Evolutionary conservation across 2,113 vertebrate species (phyloP).

Genomic region (Pithys albifrons): DNA sequence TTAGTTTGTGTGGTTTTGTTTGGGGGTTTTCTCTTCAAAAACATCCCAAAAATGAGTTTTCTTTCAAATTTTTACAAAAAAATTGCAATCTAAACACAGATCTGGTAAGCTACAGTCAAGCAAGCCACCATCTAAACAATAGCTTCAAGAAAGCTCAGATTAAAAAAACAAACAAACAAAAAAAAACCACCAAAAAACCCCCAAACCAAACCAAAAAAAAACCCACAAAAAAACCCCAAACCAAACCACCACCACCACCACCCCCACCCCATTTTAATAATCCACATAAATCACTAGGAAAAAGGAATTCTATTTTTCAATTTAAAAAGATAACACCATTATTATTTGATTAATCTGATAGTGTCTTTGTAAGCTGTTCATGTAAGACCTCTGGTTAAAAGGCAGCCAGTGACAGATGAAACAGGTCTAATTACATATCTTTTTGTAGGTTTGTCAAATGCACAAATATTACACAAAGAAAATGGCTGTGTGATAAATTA

Average conservation of each 20-base stretch:
- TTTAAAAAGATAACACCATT: background rate
- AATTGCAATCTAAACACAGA: background rate
- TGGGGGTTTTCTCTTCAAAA: background rate
- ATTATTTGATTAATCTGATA: background rate
- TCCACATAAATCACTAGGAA: background rate
- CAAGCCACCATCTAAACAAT: background rate
- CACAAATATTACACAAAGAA: slow-evolving; percentile 43
- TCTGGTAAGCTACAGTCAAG: background rate
- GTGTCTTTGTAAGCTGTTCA: slow-evolving; percentile 32
- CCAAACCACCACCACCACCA: no score
- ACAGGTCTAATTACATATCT: slow-evolving; percentile 64
- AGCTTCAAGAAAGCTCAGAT: background rate
- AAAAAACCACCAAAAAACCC: no score
- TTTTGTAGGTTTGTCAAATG: slow-evolving; percentile 58
- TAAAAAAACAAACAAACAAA: background rate
- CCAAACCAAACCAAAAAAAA: no score
- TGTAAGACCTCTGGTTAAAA: slow-evolving; percentile 41
- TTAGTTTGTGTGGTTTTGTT: background rate
- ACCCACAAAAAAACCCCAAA: no score
- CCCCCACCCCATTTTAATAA: background rate
- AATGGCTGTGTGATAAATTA: slow-evolving; percentile 40
- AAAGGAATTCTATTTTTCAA: background rate
- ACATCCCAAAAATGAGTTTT: background rate
- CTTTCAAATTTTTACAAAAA: background rate
- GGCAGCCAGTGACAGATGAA: slow-evolving; percentile 45